These are phyloP conservation scores for Catagonus wagneri DNA, from an alignment of 2,113 vertebrate genomes.

Conservation along the genomic window DNA sequence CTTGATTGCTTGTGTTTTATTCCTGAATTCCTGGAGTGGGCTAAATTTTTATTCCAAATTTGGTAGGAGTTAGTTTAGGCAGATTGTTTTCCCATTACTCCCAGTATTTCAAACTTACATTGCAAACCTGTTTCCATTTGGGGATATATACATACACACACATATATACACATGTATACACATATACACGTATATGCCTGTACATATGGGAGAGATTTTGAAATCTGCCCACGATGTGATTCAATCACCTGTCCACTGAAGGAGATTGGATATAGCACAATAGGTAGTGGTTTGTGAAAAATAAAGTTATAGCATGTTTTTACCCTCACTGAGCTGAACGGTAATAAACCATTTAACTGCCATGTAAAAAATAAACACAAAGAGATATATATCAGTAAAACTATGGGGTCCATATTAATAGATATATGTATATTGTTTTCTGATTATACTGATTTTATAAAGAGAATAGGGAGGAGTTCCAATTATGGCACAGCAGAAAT, in stretches of 20 bases:
- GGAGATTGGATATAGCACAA: not conserved
- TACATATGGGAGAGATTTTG: not conserved
- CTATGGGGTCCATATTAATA: not conserved
- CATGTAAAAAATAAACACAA: not conserved
- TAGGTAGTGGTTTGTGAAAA: not conserved
- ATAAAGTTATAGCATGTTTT: not conserved
- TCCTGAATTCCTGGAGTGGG: slow-evolving; percentile 54
- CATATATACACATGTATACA: not conserved
- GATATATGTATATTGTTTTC: not conserved
- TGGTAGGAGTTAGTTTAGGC: slow-evolving; percentile 63
- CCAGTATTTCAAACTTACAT: not conserved
- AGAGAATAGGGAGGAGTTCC: not conserved
- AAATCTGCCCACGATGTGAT: slow-evolving; percentile 28
- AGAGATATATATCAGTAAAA: not conserved
- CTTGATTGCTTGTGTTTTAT: not conserved
- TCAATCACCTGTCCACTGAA: not conserved
- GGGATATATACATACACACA: not conserved
- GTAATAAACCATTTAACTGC: not conserved
- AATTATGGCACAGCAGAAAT: too few species aligned
- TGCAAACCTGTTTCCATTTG: slow-evolving; percentile 28
- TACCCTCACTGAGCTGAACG: not conserved
- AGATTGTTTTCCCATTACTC: slow-evolving; percentile 46
- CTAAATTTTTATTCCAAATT: slow-evolving; percentile 51
- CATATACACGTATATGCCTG: not conserved
- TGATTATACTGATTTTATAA: not conserved